phyloP scores from a whole-genome alignment of 2,888 invertebrate species.

The Drosophila nr. perissopoda region DNA sequence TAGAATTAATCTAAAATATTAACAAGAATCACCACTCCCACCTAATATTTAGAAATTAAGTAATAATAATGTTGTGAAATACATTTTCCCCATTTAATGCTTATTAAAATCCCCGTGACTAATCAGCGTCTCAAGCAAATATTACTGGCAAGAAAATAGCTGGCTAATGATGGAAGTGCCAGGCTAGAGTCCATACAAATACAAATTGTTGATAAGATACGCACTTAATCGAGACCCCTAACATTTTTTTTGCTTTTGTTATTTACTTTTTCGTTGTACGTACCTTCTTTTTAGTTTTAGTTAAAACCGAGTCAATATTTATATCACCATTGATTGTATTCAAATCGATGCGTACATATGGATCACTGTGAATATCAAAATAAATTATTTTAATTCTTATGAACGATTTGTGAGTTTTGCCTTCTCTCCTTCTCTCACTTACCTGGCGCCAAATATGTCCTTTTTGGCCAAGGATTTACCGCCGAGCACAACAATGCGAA shows the following conservation, averaged over 20 bases:
- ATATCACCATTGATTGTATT: constrained; percentile 93
- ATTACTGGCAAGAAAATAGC: constrained; percentile 13
- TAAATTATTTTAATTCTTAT: not conserved
- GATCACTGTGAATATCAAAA: constrained; percentile 90
- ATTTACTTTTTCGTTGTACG: constrained; percentile 3
- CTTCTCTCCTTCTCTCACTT: constrained; percentile 47
- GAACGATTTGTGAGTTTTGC: not conserved
- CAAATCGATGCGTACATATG: constrained; percentile 97
- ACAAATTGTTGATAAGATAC: constrained; percentile 61
- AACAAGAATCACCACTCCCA: not conserved
- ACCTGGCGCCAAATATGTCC: constrained; percentile 99
- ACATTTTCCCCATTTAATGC: constrained; percentile 2
- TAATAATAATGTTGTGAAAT: not conserved
- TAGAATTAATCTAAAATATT: not conserved
- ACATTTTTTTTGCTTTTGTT: not conserved
- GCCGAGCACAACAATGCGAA: constrained; percentile 93
- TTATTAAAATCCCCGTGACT: constrained; percentile 19
- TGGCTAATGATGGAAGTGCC: constrained; percentile 7
- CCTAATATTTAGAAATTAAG: not conserved
- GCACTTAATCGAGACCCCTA: not conserved
- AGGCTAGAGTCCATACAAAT: not conserved
- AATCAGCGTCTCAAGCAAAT: constrained; percentile 5
- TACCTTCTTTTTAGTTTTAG: constrained; percentile 98
- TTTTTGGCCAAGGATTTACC: constrained; percentile 98
- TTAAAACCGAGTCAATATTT: constrained; percentile 95